Percentiles rank a stretch among this genome's conserved stretches.
Evolutionary conservation across 2,888 invertebrate species (phyloP).

Genomic region (Salticus scenicus): DNA sequence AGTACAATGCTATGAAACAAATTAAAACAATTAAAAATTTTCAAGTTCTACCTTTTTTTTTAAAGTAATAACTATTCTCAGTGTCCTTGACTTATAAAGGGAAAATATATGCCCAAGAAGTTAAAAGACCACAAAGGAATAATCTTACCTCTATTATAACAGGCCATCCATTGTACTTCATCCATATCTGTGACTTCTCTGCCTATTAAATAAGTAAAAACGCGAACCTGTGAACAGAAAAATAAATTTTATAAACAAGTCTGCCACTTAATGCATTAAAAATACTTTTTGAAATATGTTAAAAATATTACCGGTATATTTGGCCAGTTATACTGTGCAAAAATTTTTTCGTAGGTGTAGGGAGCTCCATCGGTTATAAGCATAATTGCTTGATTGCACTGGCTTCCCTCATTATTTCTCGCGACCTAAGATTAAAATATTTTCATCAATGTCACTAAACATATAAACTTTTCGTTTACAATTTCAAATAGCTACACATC

Average conservation of each 20-base stretch:
- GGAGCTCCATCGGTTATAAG: constrained; percentile 98
- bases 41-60: too few species aligned
- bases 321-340: constrained; percentile 93
- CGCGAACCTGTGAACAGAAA: constrained; percentile 82
- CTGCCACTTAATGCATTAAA: neutral
- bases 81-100: too few species aligned
- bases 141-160: constrained; percentile 91
- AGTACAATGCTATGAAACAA: too few species aligned
- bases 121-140: too few species aligned
- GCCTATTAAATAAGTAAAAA: constrained; percentile 99
- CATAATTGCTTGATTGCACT: constrained; percentile 99
- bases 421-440: constrained; percentile 40
- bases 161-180: constrained; percentile 98
- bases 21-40: too few species aligned
- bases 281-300: too few species aligned
- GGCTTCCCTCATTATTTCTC: constrained; percentile 82
- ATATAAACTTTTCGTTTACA: too few species aligned
- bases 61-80: too few species aligned
- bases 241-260: neutral
- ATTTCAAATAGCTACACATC: too few species aligned
- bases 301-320: constrained; percentile 78
- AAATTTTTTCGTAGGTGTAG: constrained; percentile 93
- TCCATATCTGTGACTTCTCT: constrained; percentile 94
- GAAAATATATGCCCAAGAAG: too few species aligned
- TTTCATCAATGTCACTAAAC: neutral